Base-by-base conservation (phyloP, 2,888 invertebrate genomes). In the Hirtodrosophila confusa region DNA sequence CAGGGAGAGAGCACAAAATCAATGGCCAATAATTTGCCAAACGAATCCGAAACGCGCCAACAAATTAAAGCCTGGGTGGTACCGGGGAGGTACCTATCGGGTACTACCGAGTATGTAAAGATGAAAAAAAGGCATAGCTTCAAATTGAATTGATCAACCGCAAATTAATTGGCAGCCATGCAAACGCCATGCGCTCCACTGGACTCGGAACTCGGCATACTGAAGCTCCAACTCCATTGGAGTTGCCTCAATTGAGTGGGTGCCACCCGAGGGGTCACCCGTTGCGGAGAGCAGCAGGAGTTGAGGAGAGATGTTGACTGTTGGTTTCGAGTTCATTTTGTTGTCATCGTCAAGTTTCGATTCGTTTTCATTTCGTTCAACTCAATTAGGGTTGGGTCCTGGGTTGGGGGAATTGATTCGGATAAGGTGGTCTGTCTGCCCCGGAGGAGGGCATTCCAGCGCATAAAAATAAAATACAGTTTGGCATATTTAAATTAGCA, bases 121-220 rank as follows among this genome's bases (percentile, higher is more conserved):
- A 43, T 17, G 9, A 49, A 39, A 31, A 41, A 12, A 53, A 48
- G 69, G 57, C 62, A 77, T 75, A 79, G 78, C 75, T 80, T 60
- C 86, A 88, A 90, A 91, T 90, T 91, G 88, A 90, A 90, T 90
- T 90, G 90, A 91, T 90, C 89, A 90, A 90, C 90, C 90, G 89
- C 91, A 91, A 91, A 90, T 90, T 90, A 90, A 90, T 90, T 91
- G 91, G 78, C 80, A 75, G 86, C 75, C 88, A 84, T 85, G 83
- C 79, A 82, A 83, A 69, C 80, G 86, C 69, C 77, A 70, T 75
- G 68, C 57, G 62, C 66, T 68, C 62, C 55, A 62, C 31, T 56
- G 69, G 33, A 58, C 47, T 48, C 63, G 43, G 29, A 45, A 6
- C 31, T 3, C 31, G 9, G 9, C 31, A 9, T 31, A 31, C 31